Evolutionary conservation across 2,113 vertebrate genomes (phyloP).

Genomic region (Epinephelus cyanopodus): DNA sequence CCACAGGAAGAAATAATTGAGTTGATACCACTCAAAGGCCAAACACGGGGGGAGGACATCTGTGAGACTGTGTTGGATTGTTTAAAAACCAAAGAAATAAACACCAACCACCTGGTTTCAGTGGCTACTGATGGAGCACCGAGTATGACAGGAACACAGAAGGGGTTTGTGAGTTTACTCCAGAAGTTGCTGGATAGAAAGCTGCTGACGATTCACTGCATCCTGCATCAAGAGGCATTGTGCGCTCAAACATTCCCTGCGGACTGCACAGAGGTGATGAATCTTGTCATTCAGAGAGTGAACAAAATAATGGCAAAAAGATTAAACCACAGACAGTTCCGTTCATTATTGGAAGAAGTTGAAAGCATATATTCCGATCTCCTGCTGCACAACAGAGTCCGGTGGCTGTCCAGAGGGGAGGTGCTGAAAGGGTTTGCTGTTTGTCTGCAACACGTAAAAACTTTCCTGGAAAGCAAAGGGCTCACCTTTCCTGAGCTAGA

Average conservation of each 20-base stretch:
- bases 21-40: not conserved
- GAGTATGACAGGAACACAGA: conserved; percentile 61
- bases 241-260: not conserved
- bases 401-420: no score
- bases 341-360: no score
- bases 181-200: conserved; percentile 44
- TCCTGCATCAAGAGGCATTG: conserved; percentile 34
- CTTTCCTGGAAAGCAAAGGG: no score
- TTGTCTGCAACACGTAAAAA: no score
- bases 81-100: conserved; percentile 35
- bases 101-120: conserved; percentile 27
- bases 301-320: conserved; percentile 67
- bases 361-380: no score
- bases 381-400: no score
- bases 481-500: no score
- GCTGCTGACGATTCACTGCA: conserved; percentile 57
- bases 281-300: conserved; percentile 58
- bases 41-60: not conserved
- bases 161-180: conserved; percentile 58
- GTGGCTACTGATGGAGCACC: conserved; percentile 49
- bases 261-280: conserved; percentile 38
- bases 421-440: no score
- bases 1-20: conserved; percentile 42
- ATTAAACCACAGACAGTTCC: conserved; percentile 53
- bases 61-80: conserved; percentile 31